Evolutionary conservation across 2,797 vertebrate species (phyloP).

Genomic region (Artibeus lituratus): DNA sequence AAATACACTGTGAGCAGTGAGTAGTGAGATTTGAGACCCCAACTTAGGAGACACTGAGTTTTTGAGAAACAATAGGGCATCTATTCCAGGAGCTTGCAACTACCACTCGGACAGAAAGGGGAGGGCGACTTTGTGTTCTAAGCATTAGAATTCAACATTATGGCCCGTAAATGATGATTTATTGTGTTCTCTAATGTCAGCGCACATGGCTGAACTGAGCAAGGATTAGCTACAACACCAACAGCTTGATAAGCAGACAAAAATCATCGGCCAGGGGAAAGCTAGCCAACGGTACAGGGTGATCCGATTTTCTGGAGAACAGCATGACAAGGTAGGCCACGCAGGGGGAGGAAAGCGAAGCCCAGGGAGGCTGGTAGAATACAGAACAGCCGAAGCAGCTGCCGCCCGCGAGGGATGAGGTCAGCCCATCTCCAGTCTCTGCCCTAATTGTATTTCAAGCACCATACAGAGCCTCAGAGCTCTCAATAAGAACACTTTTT

Average conservation of each 20-base stretch:
- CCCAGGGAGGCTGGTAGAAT: not conserved
- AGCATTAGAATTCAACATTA: not conserved
- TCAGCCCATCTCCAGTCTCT: rapidly evolving
- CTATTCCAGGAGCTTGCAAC: not conserved
- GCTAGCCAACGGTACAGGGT: not conserved
- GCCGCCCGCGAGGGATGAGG: not conserved
- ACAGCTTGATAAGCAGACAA: not conserved
- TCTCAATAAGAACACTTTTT: not conserved
- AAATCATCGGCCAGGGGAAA: slow-evolving; percentile 2
- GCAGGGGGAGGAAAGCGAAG: not conserved
- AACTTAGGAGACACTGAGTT: not conserved
- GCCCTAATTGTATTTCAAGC: not conserved
- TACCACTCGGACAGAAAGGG: not conserved
- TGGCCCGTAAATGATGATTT: not conserved
- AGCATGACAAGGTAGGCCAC: not conserved
- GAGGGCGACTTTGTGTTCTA: not conserved
- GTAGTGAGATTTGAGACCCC: not conserved
- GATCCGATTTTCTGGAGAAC: slow-evolving; percentile 56
- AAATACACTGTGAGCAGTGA: not conserved
- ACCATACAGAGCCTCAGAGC: not conserved
- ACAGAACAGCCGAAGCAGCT: not conserved
- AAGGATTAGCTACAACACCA: not conserved
- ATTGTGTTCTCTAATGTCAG: not conserved
- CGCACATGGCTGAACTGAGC: not conserved
- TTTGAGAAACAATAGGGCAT: not conserved